phyloP scores from a whole-genome alignment of 2,888 invertebrate species.

The Cataglyphis cursor region DNA sequence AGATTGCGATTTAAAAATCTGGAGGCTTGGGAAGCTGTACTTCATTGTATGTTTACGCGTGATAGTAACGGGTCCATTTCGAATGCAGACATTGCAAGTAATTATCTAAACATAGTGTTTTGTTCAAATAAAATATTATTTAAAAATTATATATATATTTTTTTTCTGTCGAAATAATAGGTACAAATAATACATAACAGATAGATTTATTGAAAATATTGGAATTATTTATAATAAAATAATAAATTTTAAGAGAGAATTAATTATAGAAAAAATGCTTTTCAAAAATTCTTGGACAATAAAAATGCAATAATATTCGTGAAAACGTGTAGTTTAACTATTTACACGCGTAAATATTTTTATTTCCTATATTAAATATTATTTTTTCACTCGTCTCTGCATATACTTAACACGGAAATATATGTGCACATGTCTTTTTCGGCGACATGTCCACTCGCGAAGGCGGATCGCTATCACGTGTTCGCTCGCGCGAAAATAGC shows the following conservation, averaged over 20 bases:
- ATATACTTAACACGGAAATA: background rate
- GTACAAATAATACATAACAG: background rate
- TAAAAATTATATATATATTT: background rate
- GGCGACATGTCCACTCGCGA: background rate
- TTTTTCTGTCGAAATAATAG: background rate
- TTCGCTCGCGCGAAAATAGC: slow-evolving; percentile 23
- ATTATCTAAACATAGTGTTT: background rate
- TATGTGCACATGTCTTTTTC: background rate
- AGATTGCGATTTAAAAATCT: background rate
- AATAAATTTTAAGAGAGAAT: background rate
- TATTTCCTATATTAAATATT: background rate
- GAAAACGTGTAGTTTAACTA: background rate
- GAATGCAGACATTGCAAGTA: background rate
- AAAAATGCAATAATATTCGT: background rate
- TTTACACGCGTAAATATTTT: background rate
- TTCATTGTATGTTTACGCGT: background rate
- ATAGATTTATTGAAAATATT: background rate
- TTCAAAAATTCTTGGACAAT: background rate
- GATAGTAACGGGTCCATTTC: background rate
- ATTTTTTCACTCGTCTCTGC: background rate
- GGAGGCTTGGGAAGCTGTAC: background rate
- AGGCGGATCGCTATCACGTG: slow-evolving; percentile 33
- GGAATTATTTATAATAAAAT: background rate
- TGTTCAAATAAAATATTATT: background rate
- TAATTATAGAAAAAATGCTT: background rate